Base-by-base conservation (phyloP, 1,140 invertebrate genomes). In the Brachionus rotundiformis region DNA sequence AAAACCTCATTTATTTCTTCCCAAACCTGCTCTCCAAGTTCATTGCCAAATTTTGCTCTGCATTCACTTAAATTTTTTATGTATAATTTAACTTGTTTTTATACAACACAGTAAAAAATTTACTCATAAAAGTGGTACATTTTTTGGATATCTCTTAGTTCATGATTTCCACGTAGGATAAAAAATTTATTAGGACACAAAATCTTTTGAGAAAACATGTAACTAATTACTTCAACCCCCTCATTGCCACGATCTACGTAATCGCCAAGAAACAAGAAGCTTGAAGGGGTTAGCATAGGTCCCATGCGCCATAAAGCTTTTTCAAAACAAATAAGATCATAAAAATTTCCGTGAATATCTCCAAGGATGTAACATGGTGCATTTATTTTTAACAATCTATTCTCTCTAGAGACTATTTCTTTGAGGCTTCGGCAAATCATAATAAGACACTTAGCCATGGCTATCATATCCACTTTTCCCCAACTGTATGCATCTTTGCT, bases 81-180 rank as follows among this genome's bases (percentile, higher is more conserved):
- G n/a, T n/a, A n/a, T n/a, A n/a, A n/a, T n/a, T n/a, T n/a, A n/a
- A n/a, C n/a, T n/a, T n/a, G n/a, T n/a, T n/a, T n/a, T n/a, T n/a
- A n/a, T n/a, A n/a, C n/a, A n/a, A n/a, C n/a, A n/a, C n/a, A n/a
- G n/a, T n/a, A n/a, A 61, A 23, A 84, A 23, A 68, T 85, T 86
- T 86, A 92, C 91, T 86, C 89, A 83, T 90, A 89, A 86, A 93
- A 93, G 3, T 91, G 91, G 84, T 92, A 93, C 89, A 91, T 91
- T 85, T 91, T 90, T 87, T 93, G 92, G 6, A 92, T 89, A 83
- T 88, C 87, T 47, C 91, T 84, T 7, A 92, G 88, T 86, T 92
- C 91, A 85, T 92, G 91, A 84, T 92, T 92, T 5, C 91, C 91
- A 82, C 91, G 85, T 11, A 92, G 83, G 8, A 71, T 33, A 82